Evolutionary conservation across 2,113 vertebrate genomes (phyloP).

Genomic region (Agapornis roseicollis): DNA sequence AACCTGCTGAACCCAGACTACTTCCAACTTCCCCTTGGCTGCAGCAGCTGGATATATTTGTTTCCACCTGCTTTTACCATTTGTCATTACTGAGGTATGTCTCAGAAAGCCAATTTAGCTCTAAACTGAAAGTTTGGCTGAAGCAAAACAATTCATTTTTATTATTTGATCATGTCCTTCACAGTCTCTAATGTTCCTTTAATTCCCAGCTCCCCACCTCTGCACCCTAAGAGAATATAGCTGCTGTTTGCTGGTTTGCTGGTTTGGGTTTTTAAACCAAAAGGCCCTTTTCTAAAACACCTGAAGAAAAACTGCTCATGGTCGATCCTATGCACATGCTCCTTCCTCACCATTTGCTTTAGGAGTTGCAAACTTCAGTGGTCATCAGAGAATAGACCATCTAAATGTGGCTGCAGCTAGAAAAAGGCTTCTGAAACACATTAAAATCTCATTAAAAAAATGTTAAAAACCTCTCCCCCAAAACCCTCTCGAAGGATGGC

Average conservation of each 20-base stretch:
- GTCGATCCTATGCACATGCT: accelerated
- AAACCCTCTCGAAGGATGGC: not conserved
- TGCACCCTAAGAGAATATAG: not conserved
- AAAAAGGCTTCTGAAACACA: not conserved
- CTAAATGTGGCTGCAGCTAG: accelerated
- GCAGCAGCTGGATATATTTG: constrained; percentile 66
- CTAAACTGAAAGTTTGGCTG: constrained; percentile 31
- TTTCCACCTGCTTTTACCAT: constrained; percentile 69
- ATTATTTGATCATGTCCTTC: constrained; percentile 28
- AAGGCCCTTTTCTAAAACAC: not conserved
- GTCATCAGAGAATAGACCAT: not conserved
- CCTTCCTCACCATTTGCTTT: not conserved
- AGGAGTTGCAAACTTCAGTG: not conserved
- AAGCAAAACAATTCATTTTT: constrained; percentile 50
- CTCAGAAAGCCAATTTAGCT: constrained; percentile 65
- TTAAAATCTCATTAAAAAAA: not conserved
- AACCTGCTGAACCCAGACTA: constrained; percentile 70
- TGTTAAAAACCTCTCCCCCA: accelerated
- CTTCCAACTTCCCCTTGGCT: constrained; percentile 68
- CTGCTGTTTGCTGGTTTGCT: accelerated
- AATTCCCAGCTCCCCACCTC: not conserved
- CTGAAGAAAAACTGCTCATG: accelerated
- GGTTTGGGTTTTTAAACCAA: not conserved
- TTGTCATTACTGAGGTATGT: constrained; percentile 65
- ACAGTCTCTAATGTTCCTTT: not conserved